These are phyloP conservation scores for Crematogaster levior DNA, from an alignment of 2,888 invertebrate species.

Conservation along the genomic window DNA sequence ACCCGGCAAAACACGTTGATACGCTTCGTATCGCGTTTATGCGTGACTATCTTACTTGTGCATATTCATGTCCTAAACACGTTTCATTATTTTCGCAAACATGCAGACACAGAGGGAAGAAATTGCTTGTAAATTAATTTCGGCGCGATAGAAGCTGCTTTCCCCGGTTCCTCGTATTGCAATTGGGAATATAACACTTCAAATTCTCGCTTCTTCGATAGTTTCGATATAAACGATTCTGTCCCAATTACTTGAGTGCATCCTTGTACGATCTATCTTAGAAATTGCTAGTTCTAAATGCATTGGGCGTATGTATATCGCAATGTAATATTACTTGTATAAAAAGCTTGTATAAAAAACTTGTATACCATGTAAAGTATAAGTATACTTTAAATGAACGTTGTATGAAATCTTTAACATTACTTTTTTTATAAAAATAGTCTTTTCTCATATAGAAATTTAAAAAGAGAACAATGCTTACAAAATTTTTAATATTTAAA, in stretches of 20 bases:
- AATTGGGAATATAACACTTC: not conserved
- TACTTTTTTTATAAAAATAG: not conserved
- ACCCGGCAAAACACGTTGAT: not conserved
- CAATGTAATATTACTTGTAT: not conserved
- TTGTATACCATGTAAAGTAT: no score
- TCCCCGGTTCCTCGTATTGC: not conserved
- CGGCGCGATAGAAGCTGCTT: not conserved
- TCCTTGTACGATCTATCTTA: not conserved
- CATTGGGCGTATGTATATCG: not conserved
- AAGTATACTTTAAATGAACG: no score
- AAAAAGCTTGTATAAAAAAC: no score
- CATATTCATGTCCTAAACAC: not conserved
- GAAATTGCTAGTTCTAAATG: conserved; percentile 1
- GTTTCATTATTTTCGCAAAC: not conserved
- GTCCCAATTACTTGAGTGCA: conserved; percentile 37
- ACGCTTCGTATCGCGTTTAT: not conserved
- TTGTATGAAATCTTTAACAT: not conserved
- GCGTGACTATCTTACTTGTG: not conserved
- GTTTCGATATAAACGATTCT: conserved; percentile 18
- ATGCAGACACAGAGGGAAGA: not conserved
- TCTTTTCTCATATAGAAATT: not conserved
- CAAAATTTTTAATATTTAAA: not conserved
- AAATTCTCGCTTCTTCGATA: not conserved
- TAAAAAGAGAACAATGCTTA: not conserved
- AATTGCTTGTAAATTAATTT: conserved; percentile 28